Evolutionary conservation across 2,888 invertebrate genomes (phyloP), one percentile per base, ranked within the genome.

Genomic region (Machimus rusticus): DNA sequence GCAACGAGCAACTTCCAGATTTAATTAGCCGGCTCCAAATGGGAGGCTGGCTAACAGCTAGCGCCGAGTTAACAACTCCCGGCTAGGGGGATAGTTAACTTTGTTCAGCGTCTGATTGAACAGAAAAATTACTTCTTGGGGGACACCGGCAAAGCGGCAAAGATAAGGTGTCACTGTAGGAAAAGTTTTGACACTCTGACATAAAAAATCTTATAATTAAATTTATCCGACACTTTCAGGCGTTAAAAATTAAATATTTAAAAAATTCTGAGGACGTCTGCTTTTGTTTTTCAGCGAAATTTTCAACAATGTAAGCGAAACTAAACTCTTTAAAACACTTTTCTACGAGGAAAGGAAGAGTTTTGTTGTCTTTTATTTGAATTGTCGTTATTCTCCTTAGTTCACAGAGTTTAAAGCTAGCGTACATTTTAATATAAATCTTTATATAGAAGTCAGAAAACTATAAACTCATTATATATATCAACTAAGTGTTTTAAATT

Each of bases 1-100:
- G 79, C 79, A 79, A 79, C 79, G 46, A 79, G 51, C 31, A 79
- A 79, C 31, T 79, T 79, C 79, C 79, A 79, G 79, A 79, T 46
- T 51, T 79, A 79, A 79, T 79, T 79, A 79, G 79, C 31, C 39
- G 4, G 31, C 78, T 66, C 19, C 23, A 23, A 28, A 66, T 66
- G 23, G 9, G 9, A 57, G 57, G 57, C 9, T 8, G 28, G 23
- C 66, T 66, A 66, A 28, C 12, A 66, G 55, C 19, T 55, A n/a
- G 66, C 9, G 12, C 12, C 28, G 28, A 66, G 8, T 28, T 66
- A 66, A 66, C 66, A 66, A 66, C 66, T 66, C 57, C 51, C 4
- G 66, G 66, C 19, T 3, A 23, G 66, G 12, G 28, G 66, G 66
- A 66, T 66, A 66, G 66, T 66, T 66, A 66, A 66, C 66, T 66